Conservation (phyloP, 2,797 vertebrate species). For the Strix occidentalis region DNA sequence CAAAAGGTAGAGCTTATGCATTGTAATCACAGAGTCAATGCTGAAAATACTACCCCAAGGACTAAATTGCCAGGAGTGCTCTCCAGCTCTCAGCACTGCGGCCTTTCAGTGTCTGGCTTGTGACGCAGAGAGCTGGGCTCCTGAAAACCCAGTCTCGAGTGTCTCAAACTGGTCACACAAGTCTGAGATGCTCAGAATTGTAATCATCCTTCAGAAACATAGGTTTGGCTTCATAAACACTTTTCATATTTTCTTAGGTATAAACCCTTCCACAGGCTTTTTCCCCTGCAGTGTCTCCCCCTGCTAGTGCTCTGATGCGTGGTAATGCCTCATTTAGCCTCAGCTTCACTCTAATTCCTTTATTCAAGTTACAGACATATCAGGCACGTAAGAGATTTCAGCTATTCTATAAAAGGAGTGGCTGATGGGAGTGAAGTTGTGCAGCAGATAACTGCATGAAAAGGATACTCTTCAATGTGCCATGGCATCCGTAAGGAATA, state of each 20-base stretch:
- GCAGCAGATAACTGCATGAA: conserved; percentile 33
- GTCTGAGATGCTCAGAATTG: background rate
- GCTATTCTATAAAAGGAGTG: conserved; percentile 1
- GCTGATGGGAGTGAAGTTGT: conserved; percentile 6
- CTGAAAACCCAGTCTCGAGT: background rate
- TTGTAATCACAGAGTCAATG: background rate
- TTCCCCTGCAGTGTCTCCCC: background rate
- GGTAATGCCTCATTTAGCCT: conserved; percentile 38
- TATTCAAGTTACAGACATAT: conserved; percentile 24
- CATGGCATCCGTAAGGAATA: conserved; percentile 11
- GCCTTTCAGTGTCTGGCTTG: background rate
- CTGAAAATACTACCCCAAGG: background rate
- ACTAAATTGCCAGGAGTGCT: background rate
- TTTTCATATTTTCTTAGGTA: background rate
- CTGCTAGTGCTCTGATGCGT: background rate
- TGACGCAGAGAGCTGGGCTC: background rate
- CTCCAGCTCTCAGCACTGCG: background rate
- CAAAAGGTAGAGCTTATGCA: background rate
- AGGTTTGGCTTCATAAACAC: background rate
- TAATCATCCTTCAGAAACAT: background rate
- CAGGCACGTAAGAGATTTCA: background rate
- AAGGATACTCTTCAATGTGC: background rate
- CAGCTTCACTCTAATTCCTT: conserved; percentile 27
- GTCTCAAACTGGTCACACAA: background rate
- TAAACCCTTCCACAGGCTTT: background rate